A percentile compares a stretch with the other conserved stretches of the same genome.
Conservation (phyloP, 2,888 invertebrate genomes). For the Merodon equestris region DNA sequence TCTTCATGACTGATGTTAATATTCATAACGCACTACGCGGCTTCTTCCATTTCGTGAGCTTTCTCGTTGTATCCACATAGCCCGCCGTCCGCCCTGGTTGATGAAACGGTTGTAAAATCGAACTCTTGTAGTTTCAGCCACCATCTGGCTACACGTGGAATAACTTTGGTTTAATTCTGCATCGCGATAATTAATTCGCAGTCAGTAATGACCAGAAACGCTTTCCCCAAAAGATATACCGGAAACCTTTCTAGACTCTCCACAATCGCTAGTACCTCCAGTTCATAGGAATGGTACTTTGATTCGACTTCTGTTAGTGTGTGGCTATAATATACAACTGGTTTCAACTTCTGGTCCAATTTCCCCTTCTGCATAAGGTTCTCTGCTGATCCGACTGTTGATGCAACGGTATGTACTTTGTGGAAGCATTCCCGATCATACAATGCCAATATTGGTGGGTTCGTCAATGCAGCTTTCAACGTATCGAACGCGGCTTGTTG, state of each 20-base stretch:
- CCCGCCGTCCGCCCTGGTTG: neutral
- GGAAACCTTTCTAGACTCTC: conserved; percentile 32
- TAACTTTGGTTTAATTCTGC: neutral
- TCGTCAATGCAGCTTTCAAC: neutral
- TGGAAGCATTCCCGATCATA: no score
- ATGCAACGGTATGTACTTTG: no score
- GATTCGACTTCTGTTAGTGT: conserved; percentile 3
- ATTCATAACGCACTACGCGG: conserved; percentile 9
- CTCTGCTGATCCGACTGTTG: no score
- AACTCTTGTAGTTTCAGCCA: no score
- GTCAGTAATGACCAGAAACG: no score
- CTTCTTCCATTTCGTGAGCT: conserved; percentile 5
- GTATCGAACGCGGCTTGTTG: neutral
- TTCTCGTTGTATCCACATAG: neutral
- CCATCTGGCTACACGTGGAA: no score
- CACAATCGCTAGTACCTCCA: no score
- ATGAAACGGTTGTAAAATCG: no score
- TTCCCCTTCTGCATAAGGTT: no score
- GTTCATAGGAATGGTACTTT: no score
- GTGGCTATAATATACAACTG: conserved; percentile 8
- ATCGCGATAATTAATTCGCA: neutral
- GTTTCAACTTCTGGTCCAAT: neutral
- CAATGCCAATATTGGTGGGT: conserved; percentile 2
- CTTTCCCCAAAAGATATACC: conserved; percentile 3
- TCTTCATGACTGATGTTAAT: conserved; percentile 8